phyloP scores from a whole-genome alignment of 2,113 vertebrate genomes.

The Machaerirhynchus nigripectus region DNA sequence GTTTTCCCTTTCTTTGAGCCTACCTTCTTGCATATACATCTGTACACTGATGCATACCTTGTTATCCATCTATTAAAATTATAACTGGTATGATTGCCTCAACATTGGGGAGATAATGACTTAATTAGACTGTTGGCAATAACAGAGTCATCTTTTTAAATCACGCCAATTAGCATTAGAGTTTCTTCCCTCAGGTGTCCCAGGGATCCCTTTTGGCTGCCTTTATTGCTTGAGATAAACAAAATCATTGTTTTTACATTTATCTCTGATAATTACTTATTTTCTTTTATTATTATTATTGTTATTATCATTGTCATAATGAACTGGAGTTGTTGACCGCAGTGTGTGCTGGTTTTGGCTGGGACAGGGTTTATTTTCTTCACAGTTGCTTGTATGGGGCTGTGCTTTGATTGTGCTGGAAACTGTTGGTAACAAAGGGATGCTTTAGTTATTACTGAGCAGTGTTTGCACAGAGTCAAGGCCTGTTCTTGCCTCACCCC shows the following conservation, averaged over 20 bases:
- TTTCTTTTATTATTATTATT: neutral
- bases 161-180: slow-evolving; percentile 73
- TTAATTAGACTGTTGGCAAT: slow-evolving; percentile 69
- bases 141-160: slow-evolving; percentile 69
- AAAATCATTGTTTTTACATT: slow-evolving; percentile 59
- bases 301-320: neutral
- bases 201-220: slow-evolving; percentile 53
- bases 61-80: slow-evolving; percentile 43
- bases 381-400: neutral
- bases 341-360: neutral
- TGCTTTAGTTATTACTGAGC: neutral
- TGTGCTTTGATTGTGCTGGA: neutral
- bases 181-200: slow-evolving; percentile 65
- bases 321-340: neutral
- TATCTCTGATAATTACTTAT: neutral
- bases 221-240: slow-evolving; percentile 69
- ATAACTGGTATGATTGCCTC: slow-evolving; percentile 53
- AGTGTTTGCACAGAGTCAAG: neutral
- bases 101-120: slow-evolving; percentile 63
- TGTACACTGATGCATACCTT: neutral
- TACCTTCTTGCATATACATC: neutral
- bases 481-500: neutral
- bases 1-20: slow-evolving; percentile 6
- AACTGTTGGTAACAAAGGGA: neutral
- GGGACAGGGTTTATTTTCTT: neutral